Base-by-base conservation (phyloP, 2,113 vertebrate genomes). In the Amphilophus citrinellus region DNA sequence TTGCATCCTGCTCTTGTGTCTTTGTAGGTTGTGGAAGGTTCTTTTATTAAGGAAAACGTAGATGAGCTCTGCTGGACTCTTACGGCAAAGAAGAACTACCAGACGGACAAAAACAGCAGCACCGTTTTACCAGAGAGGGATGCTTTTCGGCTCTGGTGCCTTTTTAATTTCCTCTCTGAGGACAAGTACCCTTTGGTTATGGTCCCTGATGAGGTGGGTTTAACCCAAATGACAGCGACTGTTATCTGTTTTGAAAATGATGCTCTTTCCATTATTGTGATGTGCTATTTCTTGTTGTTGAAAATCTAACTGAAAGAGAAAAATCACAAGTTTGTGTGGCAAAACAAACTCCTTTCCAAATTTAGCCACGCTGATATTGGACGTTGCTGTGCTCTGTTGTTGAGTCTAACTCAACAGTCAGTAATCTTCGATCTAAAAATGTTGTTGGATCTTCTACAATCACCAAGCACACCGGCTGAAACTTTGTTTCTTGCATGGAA, bases 81-180 rank as follows among this genome's bases (percentile, higher is more conserved):
- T 65, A 98, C 98, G 0, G 98, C 98, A 0, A 99, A 99, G 96
- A 99, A 99, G 93, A 98, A 99, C 93, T 99, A 99, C 86, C 97
- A 90, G 32, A 95, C 96, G 0, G 95, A 97, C 73, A 95, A 91
- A 91, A 97, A 92, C 0, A 97, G 95, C 87, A 95, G 88, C 13
- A 95, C 92, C 0, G 30, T 96, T 11, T 84, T 99, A 66, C 96
- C 97, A 84, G 96, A 96, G 79, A 96, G 93, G 66, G 98, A 99
- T 24, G 97, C 97, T 84, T 98, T 98, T 93, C 96, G 95, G 7
- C 96, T 99, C 66, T 99, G 98, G 98, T 99, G 98, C 84, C 97
- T 99, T 89, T 99, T 99, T 95, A 99, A 99, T 95, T 99, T 99
- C 93, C 95, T 99, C 27, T 99, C 98, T 27, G 98, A 99, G 90